Conservation (phyloP, 2,113 vertebrate species). For the Vulpes ferrilata region DNA sequence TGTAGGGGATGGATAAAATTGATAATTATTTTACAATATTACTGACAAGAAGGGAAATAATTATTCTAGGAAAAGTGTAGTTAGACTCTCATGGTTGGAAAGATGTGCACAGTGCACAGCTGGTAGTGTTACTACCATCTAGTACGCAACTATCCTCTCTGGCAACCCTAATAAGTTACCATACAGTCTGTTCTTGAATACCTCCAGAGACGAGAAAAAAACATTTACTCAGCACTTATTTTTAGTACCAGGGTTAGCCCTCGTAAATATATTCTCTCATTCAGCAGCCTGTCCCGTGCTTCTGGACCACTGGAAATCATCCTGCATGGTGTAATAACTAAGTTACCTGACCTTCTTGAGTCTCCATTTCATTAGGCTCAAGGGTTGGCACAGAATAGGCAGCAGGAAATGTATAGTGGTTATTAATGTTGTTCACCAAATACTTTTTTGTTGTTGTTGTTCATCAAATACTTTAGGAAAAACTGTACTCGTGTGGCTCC, state of each 20-base stretch:
- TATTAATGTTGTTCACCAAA: slow-evolving; percentile 12
- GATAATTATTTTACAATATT: background rate
- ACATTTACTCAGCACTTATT: background rate
- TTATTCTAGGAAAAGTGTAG: slow-evolving; percentile 20
- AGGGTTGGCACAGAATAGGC: background rate
- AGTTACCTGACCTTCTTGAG: background rate
- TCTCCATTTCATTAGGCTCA: background rate
- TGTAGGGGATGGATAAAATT: background rate
- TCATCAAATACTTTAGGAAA: slow-evolving; percentile 24
- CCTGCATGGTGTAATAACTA: background rate
- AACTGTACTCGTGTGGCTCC: background rate
- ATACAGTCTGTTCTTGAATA: background rate
- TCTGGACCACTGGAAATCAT: background rate
- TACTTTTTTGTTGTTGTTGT: background rate
- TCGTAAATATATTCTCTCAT: background rate
- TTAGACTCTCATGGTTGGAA: background rate
- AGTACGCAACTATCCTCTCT: background rate
- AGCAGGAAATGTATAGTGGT: background rate
- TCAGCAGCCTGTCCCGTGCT: background rate
- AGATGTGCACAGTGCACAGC: background rate
- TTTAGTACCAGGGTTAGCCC: background rate
- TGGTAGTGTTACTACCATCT: background rate
- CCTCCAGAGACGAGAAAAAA: background rate
- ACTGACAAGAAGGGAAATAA: slow-evolving; percentile 40
- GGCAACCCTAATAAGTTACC: background rate